These are phyloP conservation scores for Campopleginae sp. DNA, from an alignment of 2,888 invertebrate genomes.

Conservation along the genomic window DNA sequence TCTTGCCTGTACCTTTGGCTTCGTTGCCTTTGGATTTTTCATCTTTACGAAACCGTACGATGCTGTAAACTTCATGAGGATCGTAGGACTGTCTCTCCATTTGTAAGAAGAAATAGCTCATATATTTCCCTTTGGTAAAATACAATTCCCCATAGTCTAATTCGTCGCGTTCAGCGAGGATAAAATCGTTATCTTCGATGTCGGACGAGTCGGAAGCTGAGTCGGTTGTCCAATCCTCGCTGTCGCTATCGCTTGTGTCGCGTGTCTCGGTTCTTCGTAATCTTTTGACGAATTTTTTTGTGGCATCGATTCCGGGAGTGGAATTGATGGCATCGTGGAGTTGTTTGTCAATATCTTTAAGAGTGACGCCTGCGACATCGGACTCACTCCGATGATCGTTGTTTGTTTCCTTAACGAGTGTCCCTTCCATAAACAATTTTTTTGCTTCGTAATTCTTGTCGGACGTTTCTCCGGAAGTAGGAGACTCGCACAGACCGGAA, in stretches of 20 bases:
- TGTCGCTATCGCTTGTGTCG: slow-evolving; percentile 60
- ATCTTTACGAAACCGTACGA: slow-evolving; percentile 76
- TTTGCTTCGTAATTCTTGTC: slow-evolving; percentile 61
- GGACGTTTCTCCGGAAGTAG: background rate
- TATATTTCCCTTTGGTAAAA: slow-evolving; percentile 80
- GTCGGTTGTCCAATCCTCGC: slow-evolving; percentile 65
- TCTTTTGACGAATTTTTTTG: slow-evolving; percentile 36
- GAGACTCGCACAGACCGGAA: background rate
- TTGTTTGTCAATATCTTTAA: slow-evolving; percentile 5
- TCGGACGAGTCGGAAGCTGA: slow-evolving; percentile 72
- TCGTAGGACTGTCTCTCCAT: slow-evolving; percentile 80
- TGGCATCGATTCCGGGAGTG: background rate
- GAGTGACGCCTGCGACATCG: background rate
- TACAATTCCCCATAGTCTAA: slow-evolving; percentile 77
- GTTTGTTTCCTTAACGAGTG: background rate
- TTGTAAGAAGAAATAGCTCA: slow-evolving; percentile 80
- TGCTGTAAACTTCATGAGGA: slow-evolving; percentile 78
- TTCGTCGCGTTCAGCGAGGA: slow-evolving; percentile 72
- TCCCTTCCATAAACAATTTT: slow-evolving; percentile 48
- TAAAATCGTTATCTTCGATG: slow-evolving; percentile 73
- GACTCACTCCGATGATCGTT: background rate
- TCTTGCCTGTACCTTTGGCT: slow-evolving; percentile 52
- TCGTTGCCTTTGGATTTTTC: slow-evolving; percentile 63
- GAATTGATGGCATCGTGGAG: slow-evolving; percentile 4
- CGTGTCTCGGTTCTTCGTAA: slow-evolving; percentile 42